Base-by-base conservation (phyloP, 2,797 vertebrate species). In the Rhincodon typus region DNA sequence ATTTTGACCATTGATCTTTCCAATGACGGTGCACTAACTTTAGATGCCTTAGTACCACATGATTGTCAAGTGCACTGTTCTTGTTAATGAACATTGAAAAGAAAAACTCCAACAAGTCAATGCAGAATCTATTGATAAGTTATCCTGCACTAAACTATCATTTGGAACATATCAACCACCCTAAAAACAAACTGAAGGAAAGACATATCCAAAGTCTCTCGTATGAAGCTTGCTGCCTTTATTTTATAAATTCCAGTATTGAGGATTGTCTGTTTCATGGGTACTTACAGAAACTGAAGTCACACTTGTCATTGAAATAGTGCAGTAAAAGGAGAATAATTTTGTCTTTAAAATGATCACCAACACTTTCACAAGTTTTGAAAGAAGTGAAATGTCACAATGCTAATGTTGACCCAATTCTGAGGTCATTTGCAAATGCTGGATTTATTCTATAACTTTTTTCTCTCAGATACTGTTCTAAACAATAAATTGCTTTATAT, bases 191-290 rank as follows among this genome's bases (percentile, higher is more conserved):
- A 19, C 88, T 67, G n/a, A 93, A 93, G 62, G 23, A 67, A 93
- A 93, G 90, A 69, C 34, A 57, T 42, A n/a, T 69, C 34, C 90
- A 93, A 38, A 69, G 25, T 93, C 62, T 38, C 5, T 42, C 21
- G 25, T 46, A 46, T 93, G 90, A 93, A 93, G 90, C 25, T 69
- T 69, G 46, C 8, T 67, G n/a, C 23, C 90, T 93, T 93, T 93
- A 93, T 93, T 93, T 69, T 93, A 93, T 93, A 93, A 93, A 93
- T 67, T 67, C n/a, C 38, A 67, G n/a, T 42, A 66, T 91, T 93
- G 90, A 93, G 66, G 90, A 93, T 67, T 62, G 21, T 69, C 66
- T 12, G 62, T 93, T 93, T 67, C n/a, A 10, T 69, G 66, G 66
- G n/a, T 93, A 21, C 66, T 69, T 42, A 93, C 90, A 27, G 62